phyloP scores from a whole-genome alignment of 2,888 invertebrate species.

The Halictus quadricinctus region DNA sequence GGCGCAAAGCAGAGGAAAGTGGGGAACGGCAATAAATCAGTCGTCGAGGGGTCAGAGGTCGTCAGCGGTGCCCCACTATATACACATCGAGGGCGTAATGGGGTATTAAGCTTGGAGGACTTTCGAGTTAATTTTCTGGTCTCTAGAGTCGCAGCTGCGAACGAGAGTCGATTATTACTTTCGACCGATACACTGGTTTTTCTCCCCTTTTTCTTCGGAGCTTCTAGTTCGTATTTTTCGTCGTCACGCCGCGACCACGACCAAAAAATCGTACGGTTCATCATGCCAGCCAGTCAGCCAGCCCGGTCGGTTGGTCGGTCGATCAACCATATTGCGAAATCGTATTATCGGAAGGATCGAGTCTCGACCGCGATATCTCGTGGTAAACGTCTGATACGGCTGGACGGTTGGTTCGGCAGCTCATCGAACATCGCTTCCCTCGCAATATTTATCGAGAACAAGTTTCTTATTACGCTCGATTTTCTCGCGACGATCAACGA shows the following conservation, averaged over 20 bases:
- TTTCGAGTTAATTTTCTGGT: slow-evolving; percentile 58
- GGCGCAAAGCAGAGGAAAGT: slow-evolving; percentile 31
- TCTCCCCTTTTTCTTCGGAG: slow-evolving; percentile 3
- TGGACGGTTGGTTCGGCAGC: not conserved
- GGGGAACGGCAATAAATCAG: slow-evolving; percentile 69
- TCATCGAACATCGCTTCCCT: not conserved
- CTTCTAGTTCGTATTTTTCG: not conserved
- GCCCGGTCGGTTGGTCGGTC: not conserved
- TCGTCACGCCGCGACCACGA: not conserved
- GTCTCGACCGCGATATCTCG: not conserved
- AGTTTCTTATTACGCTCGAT: not conserved
- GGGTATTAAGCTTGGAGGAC: slow-evolving; percentile 64
- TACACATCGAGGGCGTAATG: slow-evolving; percentile 64
- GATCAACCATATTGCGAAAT: slow-evolving; percentile 5
- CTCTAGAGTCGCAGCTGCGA: slow-evolving; percentile 52
- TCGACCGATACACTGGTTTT: slow-evolving; percentile 36
- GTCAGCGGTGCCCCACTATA: slow-evolving; percentile 63
- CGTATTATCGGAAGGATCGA: slow-evolving; percentile 8
- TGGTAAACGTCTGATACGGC: not conserved
- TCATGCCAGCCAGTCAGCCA: not conserved
- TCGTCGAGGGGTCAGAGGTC: slow-evolving; percentile 72
- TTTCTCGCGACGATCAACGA: not conserved
- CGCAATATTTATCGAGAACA: not conserved
- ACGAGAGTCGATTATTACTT: slow-evolving; percentile 65
- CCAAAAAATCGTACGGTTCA: not conserved